Percentiles rank a stretch among this genome's conserved stretches.
phyloP scores from a whole-genome alignment of 1,140 invertebrate species.

The Melipona quadrifasciata region DNA sequence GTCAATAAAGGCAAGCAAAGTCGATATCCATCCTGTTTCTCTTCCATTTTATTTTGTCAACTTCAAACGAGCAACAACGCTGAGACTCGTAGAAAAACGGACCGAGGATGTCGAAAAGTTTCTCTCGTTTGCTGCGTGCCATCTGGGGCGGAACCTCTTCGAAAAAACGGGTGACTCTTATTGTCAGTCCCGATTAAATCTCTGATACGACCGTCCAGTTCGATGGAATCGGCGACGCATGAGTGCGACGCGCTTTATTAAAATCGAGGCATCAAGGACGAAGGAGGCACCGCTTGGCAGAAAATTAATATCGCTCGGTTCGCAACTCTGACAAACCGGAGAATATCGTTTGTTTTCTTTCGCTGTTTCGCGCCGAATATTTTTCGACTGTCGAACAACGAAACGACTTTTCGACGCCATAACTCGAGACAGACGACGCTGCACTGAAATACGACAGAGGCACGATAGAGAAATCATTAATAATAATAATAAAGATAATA shows the following conservation, averaged over 20 bases:
- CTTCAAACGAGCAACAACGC: not conserved
- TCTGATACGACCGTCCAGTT: conserved; percentile 16
- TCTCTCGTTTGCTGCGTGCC: conserved; percentile 37
- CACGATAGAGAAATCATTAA: too few relatives aligned
- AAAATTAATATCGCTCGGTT: conserved; percentile 26
- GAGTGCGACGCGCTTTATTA: conserved; percentile 37
- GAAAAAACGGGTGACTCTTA: conserved; percentile 60
- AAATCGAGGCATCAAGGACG: conserved; percentile 2
- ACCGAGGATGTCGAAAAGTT: conserved; percentile 48
- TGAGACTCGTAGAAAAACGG: too few relatives aligned
- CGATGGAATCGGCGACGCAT: conserved; percentile 17
- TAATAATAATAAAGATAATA: too few relatives aligned
- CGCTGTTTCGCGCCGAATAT: not conserved
- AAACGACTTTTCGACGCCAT: not conserved
- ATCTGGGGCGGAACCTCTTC: conserved; percentile 52
- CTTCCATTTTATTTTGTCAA: not conserved
- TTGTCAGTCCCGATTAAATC: conserved; percentile 65
- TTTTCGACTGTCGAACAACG: not conserved
- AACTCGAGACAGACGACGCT: too few relatives aligned
- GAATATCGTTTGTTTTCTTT: not conserved
- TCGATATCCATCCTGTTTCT: not conserved
- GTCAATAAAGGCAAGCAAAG: too few relatives aligned
- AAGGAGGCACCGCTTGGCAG: not conserved
- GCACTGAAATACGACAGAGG: too few relatives aligned
- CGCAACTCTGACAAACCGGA: not conserved